Percentiles rank a stretch among this genome's conserved stretches.
Evolutionary conservation across 2,113 vertebrate species (phyloP).

Genomic region (Aptenodytes forsteri): DNA sequence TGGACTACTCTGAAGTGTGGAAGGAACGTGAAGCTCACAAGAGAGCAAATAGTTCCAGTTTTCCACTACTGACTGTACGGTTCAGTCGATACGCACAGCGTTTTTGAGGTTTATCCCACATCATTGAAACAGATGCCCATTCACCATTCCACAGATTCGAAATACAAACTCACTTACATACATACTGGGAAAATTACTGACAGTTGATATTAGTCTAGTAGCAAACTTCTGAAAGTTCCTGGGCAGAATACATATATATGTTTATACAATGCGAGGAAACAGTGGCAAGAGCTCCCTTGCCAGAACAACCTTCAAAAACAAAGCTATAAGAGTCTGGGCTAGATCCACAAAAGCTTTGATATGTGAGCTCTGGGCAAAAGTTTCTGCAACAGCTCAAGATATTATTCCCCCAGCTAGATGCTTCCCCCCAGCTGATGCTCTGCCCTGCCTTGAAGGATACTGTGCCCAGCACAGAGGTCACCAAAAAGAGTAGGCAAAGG

Average conservation of each 20-base stretch:
- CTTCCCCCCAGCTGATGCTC: background rate
- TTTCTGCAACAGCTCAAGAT: background rate
- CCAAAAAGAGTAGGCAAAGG: background rate
- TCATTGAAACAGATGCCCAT: background rate
- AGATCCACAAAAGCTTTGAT: background rate
- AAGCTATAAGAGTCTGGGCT: background rate
- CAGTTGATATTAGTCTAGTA: background rate
- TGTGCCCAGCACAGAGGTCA: conserved; percentile 1
- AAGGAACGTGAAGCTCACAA: background rate
- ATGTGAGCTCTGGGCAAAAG: background rate
- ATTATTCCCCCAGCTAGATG: background rate
- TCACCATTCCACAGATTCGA: background rate
- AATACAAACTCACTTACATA: background rate
- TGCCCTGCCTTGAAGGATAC: background rate
- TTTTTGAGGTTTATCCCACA: background rate
- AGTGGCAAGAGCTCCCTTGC: background rate
- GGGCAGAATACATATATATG: background rate
- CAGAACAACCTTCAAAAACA: conserved; percentile 30
- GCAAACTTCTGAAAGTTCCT: background rate
- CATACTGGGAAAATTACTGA: background rate
- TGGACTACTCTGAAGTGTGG: background rate
- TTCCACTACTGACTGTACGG: background rate
- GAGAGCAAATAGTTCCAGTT: background rate
- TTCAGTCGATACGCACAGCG: background rate
- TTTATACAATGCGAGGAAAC: conserved; percentile 44